Evolutionary conservation across 1,140 invertebrate genomes (phyloP).

Genomic region (Daktulosphaira vitifoliae): DNA sequence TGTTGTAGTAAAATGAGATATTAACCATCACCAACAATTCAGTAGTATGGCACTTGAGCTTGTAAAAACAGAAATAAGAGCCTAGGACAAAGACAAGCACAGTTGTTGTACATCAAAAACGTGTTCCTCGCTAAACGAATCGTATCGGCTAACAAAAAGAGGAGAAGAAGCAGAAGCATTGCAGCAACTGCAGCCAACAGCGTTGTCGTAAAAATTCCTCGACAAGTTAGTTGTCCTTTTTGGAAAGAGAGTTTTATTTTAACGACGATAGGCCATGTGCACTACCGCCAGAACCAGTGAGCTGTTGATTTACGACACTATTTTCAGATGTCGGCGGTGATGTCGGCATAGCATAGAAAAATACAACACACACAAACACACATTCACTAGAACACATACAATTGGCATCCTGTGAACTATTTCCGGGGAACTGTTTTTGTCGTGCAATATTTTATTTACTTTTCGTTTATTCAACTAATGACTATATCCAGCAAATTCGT

Average conservation of each 20-base stretch:
- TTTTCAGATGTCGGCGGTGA: slow-evolving; percentile 31
- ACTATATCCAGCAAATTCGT: no score
- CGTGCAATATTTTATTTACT: slow-evolving; percentile 24
- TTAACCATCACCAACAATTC: no score
- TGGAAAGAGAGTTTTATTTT: slow-evolving; percentile 23
- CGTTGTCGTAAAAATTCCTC: slow-evolving; percentile 10
- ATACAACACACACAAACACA: neutral
- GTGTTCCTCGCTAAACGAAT: slow-evolving; percentile 22
- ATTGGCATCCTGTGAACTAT: slow-evolving; percentile 33
- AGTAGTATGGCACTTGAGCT: neutral
- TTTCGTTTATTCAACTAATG: neutral
- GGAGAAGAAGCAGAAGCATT: neutral
- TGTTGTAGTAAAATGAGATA: no score
- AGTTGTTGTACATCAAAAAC: slow-evolving; percentile 22
- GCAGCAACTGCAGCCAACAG: neutral
- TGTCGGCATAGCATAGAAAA: neutral
- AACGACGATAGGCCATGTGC: slow-evolving; percentile 32
- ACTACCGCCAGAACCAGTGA: neutral
- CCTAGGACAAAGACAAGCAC: neutral
- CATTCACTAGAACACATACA: neutral
- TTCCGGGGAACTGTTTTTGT: slow-evolving; percentile 23
- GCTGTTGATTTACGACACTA: slow-evolving; percentile 32
- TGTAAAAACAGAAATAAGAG: neutral
- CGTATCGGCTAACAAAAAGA: neutral
- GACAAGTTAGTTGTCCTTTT: slow-evolving; percentile 26